Base-by-base conservation (phyloP, 2,888 invertebrate species). In the Belgica antarctica region DNA sequence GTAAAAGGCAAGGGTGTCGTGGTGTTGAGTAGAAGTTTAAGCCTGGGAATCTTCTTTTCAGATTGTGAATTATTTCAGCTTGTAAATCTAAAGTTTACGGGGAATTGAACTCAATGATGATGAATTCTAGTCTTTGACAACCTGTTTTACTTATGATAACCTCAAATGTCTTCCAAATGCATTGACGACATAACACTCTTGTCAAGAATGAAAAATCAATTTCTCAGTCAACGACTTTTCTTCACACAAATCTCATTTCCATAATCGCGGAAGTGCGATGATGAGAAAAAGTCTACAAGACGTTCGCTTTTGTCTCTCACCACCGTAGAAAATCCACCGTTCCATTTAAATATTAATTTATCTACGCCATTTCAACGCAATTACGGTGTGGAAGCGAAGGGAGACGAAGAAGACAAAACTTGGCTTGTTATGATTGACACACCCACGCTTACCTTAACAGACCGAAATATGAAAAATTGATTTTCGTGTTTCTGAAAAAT, bases 351-450 rank as follows among this genome's bases (percentile, higher is more conserved):
- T 68, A 68, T 68, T 68, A 31, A 47, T 57, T 52, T n/a, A 41
- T 28, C 34, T 25, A 2, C 22, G 3, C 52, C 47, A 68, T 52
- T 68, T 68, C 57, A 68, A 68, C 68, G 34, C 68, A 68, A 68
- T 68, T 68, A 68, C 47, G 25, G 36, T 52, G 52, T 22, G 22
- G 52, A 31, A 52, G 41, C 41, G 52, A 52, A n/a, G 41, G 22
- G 52, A 52, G 7, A 8, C 52, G 52, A 15, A 59, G 15, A n/a
- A n/a, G n/a, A n/a, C n/a, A n/a, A n/a, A n/a, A n/a, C n/a, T n/a
- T n/a, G n/a, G n/a, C n/a, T n/a, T n/a, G n/a, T 59, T 19, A 59
- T 25, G 59, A 59, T 10, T 19, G 59, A 19, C 59, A 59, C 59
- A 19, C 59, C 59, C 59, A 27, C 59, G 59, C 25, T n/a, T 59